A percentile compares a stretch with the other conserved stretches of the same genome.
Evolutionary conservation across 2,797 vertebrate genomes (phyloP).

Genomic region (Enteromius viviparus): DNA sequence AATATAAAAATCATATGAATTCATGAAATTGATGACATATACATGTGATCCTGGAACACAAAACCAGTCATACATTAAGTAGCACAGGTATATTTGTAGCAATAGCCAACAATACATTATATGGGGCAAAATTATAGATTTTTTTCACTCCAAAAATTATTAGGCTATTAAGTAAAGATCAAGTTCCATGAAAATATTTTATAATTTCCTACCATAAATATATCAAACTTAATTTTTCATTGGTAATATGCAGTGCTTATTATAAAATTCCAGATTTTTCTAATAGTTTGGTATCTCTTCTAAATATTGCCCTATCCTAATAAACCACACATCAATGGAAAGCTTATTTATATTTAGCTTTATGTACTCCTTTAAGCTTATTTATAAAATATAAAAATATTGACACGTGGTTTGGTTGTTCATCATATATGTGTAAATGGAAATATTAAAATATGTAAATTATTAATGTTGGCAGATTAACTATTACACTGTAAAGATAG

Average conservation of each 20-base stretch:
- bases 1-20: too few species aligned
- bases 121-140: background rate
- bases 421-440: background rate
- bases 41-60: background rate
- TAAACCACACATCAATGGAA: background rate
- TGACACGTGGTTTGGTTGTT: background rate
- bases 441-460: background rate
- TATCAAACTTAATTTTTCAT: background rate
- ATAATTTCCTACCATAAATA: background rate
- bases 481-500: background rate
- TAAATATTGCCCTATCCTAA: background rate
- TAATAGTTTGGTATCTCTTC: background rate
- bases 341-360: background rate
- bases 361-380: background rate
- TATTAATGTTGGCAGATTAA: background rate
- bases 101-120: background rate
- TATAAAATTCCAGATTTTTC: background rate
- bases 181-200: background rate
- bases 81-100: background rate
- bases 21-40: background rate
- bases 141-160: too few species aligned
- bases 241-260: background rate
- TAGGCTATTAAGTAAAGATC: background rate
- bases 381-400: background rate
- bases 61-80: background rate